Evolutionary conservation across 2,797 vertebrate species (phyloP), one percentile per base, ranked within the genome.

Genomic region (Onychomys torridus): DNA sequence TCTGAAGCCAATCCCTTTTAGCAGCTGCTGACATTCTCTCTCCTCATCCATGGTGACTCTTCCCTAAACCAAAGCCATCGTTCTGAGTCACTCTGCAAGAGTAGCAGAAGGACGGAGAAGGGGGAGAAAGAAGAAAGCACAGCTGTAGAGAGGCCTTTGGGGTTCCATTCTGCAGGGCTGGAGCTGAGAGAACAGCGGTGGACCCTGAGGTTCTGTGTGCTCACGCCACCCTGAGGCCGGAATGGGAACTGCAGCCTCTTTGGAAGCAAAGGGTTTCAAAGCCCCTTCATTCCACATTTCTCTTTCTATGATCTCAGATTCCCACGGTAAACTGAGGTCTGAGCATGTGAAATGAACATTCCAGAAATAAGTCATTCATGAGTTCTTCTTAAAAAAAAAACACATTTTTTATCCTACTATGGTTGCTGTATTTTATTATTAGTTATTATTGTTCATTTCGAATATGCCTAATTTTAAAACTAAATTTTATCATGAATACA

Each of bases 211-310:
- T 88, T 96, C 89, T 95, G 97, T 65, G 69, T 1, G 27, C 86
- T 97, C 67, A 29, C 97, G 46, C 97, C 97, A 95, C 95, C 95
- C 43, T n/a, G 95, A 75, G 97, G 97, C 76, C 37, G 0, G 55
- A 52, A 12, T 14, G 17, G 94, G 93, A 97, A 97, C 93, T 97
- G 97, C 97, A 97, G 69, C 82, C 79, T 90, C 67, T 63, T 43
- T 10, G 46, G 92, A 77, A 23, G 52, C n/a, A 29, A 1, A 29
- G 37, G 11, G 5, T 59, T 84, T 29, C 25, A 73, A 55, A 34
- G 25, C 23, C 25, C 8, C 8, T 16, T 14, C 29, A 27, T 40
- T 61, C 40, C 25, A 34, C 16, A 37, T 11, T 57, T 73, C 2
- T 40, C 73, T 88, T 34, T 55, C 69, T 27, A 89, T 14, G 23